phyloP scores from a whole-genome alignment of 2,888 invertebrate species.

The Dasysyrphus albostriatus region DNA sequence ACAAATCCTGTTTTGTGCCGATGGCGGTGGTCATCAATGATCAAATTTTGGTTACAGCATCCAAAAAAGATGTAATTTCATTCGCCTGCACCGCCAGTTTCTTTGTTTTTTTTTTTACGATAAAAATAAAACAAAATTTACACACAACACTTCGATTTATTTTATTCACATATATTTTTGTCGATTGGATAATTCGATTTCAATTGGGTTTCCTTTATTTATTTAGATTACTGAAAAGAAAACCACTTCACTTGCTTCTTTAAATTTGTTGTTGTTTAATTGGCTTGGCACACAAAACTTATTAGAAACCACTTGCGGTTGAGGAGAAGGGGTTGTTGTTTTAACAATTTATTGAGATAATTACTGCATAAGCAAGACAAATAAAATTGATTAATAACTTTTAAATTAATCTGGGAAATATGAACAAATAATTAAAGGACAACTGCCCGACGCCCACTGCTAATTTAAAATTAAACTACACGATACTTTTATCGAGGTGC shows the following conservation, averaged over 20 bases:
- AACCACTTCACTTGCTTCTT: conserved; percentile 9
- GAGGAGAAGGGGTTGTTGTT: neutral
- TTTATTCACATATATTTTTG: neutral
- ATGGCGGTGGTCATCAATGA: neutral
- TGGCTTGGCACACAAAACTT: conserved; percentile 2
- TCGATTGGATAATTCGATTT: conserved; percentile 13
- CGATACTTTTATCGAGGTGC: neutral
- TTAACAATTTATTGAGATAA: neutral
- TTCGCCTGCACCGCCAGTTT: neutral
- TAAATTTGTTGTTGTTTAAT: conserved; percentile 1
- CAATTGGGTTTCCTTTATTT: neutral
- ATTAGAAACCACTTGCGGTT: neutral
- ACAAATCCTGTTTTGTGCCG: conserved; percentile 10
- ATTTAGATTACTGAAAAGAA: neutral
- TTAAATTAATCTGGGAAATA: neutral
- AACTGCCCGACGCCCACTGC: conserved; percentile 22
- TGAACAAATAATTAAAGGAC: neutral
- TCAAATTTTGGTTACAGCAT: conserved; percentile 26
- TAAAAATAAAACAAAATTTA: conserved; percentile 17
- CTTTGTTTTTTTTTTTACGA: neutral
- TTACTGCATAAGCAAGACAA: too few species aligned
- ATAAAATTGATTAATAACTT: neutral
- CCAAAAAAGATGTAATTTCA: conserved; percentile 11
- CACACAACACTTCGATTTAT: conserved; percentile 5
- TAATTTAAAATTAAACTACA: conserved; percentile 1